A percentile compares a stretch with the other conserved stretches of the same genome.
Evolutionary conservation across 2,888 invertebrate genomes (phyloP).

Genomic region (Leptura quadrifasciata): DNA sequence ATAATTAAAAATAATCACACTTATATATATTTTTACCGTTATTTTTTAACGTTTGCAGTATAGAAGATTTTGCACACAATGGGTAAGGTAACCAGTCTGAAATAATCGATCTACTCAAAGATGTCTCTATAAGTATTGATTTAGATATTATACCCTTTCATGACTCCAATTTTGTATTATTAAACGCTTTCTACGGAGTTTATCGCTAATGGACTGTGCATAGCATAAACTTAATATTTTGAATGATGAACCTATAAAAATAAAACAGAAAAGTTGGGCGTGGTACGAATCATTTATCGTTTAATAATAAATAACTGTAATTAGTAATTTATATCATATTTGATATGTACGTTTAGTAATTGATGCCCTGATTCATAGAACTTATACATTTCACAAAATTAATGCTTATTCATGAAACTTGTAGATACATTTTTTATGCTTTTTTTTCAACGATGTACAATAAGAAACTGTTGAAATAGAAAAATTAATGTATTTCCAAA

Average conservation of each 20-base stretch:
- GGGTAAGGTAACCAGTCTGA: background rate
- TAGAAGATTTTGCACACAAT: background rate
- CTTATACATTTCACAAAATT: no score
- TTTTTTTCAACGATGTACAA: no score
- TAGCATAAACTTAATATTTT: slow-evolving; percentile 1
- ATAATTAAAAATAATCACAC: no score
- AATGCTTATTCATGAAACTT: no score
- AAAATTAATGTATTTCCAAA: no score
- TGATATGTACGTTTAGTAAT: background rate
- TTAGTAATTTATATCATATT: background rate
- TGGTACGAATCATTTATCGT: slow-evolving; percentile 11
- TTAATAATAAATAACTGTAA: slow-evolving; percentile 6
- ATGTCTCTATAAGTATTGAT: slow-evolving; percentile 23
- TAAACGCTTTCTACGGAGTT: background rate
- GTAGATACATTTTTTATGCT: no score
- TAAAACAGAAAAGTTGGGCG: background rate
- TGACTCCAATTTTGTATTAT: background rate
- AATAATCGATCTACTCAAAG: slow-evolving; percentile 10
- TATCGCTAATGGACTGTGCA: slow-evolving; percentile 23
- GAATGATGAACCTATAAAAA: slow-evolving; percentile 9
- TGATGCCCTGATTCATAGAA: background rate
- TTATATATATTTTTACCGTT: no score
- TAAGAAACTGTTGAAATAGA: no score
- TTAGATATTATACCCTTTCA: slow-evolving; percentile 23
- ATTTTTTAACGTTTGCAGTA: no score